These are phyloP conservation scores for Epinephelus moara DNA, from an alignment of 2,113 vertebrate genomes.

Conservation along the genomic window DNA sequence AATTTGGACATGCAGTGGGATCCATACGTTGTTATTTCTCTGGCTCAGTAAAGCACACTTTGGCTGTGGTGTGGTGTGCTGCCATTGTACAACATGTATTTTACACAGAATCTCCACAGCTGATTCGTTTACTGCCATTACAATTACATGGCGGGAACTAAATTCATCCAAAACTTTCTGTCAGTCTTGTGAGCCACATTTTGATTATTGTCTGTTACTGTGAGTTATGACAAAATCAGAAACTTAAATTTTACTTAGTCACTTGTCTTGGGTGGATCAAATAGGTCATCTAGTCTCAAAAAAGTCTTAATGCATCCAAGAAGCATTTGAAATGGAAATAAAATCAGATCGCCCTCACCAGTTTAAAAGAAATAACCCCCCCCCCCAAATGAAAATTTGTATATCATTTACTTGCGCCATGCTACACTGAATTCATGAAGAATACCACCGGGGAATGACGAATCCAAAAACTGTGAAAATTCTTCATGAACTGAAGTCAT, in stretches of 20 bases:
- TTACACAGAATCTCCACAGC: too few relatives aligned
- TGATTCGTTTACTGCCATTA: background rate
- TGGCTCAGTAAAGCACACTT: background rate
- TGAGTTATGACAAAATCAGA: background rate
- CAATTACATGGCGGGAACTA: too few relatives aligned
- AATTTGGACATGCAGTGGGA: background rate
- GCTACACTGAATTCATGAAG: too few relatives aligned
- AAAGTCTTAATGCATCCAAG: too few relatives aligned
- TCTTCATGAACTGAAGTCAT: too few relatives aligned
- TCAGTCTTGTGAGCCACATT: background rate
- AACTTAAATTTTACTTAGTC: background rate
- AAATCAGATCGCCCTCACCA: too few relatives aligned
- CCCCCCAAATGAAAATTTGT: too few relatives aligned
- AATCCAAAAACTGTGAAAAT: too few relatives aligned
- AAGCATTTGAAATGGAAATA: too few relatives aligned
- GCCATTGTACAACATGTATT: background rate
- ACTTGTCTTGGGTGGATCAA: background rate
- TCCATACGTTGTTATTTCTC: background rate
- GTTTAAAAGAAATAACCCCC: too few relatives aligned
- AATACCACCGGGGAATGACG: too few relatives aligned
- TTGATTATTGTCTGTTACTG: background rate
- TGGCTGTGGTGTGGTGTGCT: background rate
- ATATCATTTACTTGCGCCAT: too few relatives aligned
- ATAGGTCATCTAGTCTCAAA: background rate
- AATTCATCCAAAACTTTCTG: background rate